Base-by-base conservation (phyloP, 2,113 vertebrate species). In the Protobothrops mucrosquamatus region DNA sequence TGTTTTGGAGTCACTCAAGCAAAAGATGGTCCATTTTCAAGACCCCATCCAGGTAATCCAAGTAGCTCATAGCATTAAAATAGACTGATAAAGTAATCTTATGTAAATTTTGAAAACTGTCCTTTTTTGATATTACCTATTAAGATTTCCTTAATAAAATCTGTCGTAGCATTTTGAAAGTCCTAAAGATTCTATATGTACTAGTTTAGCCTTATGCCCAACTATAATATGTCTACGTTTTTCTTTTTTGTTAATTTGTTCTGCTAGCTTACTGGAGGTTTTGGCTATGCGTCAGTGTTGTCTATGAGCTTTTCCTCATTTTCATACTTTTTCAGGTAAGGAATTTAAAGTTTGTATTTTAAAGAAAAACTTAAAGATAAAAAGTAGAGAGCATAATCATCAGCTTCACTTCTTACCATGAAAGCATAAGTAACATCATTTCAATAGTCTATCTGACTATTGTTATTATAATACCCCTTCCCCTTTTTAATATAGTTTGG, bases 1-100 rank as follows among this genome's bases (percentile, higher is more conserved):
- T 99, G 99, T 96, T 99, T 99, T 91, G 99, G 99, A 95, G 99
- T 99, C 93, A 99, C 99, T 1, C 99, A 99, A 97, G 99, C 99
- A 81, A 99, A 99, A 97, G 99, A 99, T 96, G 99, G 99, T 93
- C 99, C 99, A 3, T 99, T 99, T 96, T 98, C 98, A 90, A 98
- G 99, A 97, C 99, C 99, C 93, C 99, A 99, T 95, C 99, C 99
- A 98, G 99, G 99, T 99, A 98, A 97, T 85, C 56, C 2, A 3
- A 11, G 15, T 59, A 57, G 55, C 85, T 94, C 85, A 88, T 55
- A 20, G 48, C n/a, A 39, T 64, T 61, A 55, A 89, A 43, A 54
- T 89, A 43, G 18, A 81, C 18, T 39, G 18, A 81, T 39, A 20
- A 39, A 29, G 61, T 64, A 29, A 8, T 87, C 15, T 10, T 92